These are phyloP conservation scores for Ursus arctos DNA, from an alignment of 2,113 vertebrate genomes.

Conservation along the genomic window DNA sequence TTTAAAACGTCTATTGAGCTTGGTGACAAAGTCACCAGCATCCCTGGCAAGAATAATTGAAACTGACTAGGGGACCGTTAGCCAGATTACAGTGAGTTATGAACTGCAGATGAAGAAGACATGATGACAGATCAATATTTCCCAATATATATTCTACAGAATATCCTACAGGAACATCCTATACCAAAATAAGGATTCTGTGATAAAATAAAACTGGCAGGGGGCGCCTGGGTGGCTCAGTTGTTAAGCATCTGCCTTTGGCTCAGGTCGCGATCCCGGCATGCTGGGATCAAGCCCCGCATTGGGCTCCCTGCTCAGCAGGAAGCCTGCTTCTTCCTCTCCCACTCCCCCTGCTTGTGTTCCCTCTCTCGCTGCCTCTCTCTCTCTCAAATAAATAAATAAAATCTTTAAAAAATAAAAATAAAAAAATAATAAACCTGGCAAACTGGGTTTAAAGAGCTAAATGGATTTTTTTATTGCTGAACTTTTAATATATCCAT, in stretches of 20 bases:
- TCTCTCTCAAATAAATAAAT: no score
- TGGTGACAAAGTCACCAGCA: neutral
- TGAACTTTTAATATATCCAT: neutral
- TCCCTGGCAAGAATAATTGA: neutral
- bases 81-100: neutral
- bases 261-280: no score
- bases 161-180: neutral
- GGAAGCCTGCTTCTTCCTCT: no score
- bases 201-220: neutral
- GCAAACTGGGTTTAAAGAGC: neutral
- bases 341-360: no score
- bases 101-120: neutral
- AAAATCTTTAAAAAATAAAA: no score
- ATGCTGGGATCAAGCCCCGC: no score
- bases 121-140: neutral
- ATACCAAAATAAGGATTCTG: neutral
- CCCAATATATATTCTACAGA: neutral
- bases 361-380: no score
- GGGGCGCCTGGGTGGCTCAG: no score
- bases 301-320: no score
- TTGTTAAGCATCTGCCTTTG: no score
- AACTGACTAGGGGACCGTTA: neutral
- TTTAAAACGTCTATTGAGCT: neutral
- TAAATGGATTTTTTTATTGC: neutral
- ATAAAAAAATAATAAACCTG: neutral